A percentile compares a stretch with the other conserved stretches of the same genome.
Evolutionary conservation across 92 coral and sea anemone genomes (phyloP).

Genomic region (Phenganax stokvisi): DNA sequence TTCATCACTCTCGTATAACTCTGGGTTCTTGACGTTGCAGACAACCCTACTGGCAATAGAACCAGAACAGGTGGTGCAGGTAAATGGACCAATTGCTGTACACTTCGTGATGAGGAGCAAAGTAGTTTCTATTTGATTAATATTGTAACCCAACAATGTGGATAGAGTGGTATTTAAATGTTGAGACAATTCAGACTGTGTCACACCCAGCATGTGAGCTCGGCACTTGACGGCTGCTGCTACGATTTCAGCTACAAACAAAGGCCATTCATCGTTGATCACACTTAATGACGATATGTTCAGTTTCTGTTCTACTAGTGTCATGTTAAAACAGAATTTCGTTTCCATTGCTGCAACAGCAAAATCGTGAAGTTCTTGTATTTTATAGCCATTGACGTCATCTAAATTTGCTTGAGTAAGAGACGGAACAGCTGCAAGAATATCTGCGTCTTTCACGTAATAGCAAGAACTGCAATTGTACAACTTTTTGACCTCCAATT

Average conservation of each 20-base stretch:
- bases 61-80: not conserved
- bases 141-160: not conserved
- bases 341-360: not conserved
- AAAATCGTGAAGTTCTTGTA: not conserved
- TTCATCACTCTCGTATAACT: too few relatives aligned
- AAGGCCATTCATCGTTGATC: not conserved
- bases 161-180: not conserved
- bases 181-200: not conserved
- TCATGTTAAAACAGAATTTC: conserved; percentile 25
- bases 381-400: not conserved
- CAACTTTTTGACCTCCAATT: not conserved
- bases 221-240: conserved; percentile 11
- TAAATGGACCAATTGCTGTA: conserved; percentile 2
- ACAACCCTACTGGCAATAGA: too few relatives aligned
- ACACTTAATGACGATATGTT: not conserved
- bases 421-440: not conserved
- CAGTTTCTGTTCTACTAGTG: not conserved
- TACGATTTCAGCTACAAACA: not conserved
- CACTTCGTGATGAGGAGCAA: conserved; percentile 1
- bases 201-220: not conserved
- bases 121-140: not conserved
- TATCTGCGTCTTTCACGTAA: not conserved
- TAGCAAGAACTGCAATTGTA: conserved; percentile 11
- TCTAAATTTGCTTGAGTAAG: not conserved
- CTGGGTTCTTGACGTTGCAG: too few relatives aligned